Base-by-base conservation (phyloP, 2,797 vertebrate genomes). In the Sebastes trivittatus region DNA sequence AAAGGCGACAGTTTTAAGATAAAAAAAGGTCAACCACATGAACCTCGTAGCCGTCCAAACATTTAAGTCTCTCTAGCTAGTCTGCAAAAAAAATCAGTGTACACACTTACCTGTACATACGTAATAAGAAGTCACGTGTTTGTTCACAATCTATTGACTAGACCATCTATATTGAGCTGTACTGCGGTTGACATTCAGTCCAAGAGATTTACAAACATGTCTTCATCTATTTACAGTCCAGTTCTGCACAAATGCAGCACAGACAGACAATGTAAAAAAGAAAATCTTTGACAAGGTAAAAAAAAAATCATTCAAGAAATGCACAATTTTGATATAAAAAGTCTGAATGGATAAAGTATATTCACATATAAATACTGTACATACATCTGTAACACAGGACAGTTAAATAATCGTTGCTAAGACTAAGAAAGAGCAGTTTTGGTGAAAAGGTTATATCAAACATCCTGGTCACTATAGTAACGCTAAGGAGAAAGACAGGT, bases 361-460 rank as follows among this genome's bases (percentile, higher is more conserved):
- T 91, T 93, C 82, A 95, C 87, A 89, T 93, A 93, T 95, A 94
- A 95, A 94, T 95, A 95, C 93, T 88, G 90, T 94, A 94, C 93
- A 95, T 80, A 93, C 77, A 89, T 94, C 72, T 91, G 84, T 72
- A 89, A 91, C 88, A 90, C 76, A 78, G 61, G 80, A 80, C 25
- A 77, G 77, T 79, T 85, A 88, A 93, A 90, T 89, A 86, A 81
- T 64, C 34, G 46, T 62, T 59, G 77, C 72, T 75, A 77, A 69
- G 59, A 80, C 61, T 77, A 74, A 81, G 84, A 78, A 42, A 84
- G 77, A 49, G 76, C 23, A 56, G 63, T 81, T 85, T 76, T 72
- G 64, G 69, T 81, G 68, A 81, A 74, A 85, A 66, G 54, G 82
- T 87, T 72, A 56, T 77, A 75, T 75, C 13, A 76, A 89, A 92